phyloP scores from a whole-genome alignment of 1,140 invertebrate genomes.

The Eulimnadia texana region DNA sequence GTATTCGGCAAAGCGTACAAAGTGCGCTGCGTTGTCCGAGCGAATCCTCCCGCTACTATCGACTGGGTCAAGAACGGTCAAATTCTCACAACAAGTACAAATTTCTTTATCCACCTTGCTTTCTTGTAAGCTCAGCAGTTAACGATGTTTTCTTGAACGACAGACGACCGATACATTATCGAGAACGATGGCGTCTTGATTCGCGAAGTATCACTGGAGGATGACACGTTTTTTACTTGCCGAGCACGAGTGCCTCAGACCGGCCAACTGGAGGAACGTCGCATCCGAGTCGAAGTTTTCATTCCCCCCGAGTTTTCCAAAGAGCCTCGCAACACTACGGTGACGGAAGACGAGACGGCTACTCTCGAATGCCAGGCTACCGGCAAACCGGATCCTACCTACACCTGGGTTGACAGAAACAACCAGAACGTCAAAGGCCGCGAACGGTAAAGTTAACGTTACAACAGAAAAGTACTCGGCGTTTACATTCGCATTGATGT shows the following conservation, averaged over 20 bases:
- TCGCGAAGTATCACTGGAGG: constrained; percentile 55
- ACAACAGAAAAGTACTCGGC: background rate
- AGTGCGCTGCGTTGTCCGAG: constrained; percentile 67
- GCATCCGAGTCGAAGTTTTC: constrained; percentile 68
- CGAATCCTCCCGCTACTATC: constrained; percentile 63
- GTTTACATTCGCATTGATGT: no score
- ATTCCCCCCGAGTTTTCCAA: constrained; percentile 52
- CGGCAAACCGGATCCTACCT: constrained; percentile 65
- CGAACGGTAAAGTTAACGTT: constrained; percentile 7
- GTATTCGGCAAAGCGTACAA: constrained; percentile 56
- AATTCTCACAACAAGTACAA: constrained; percentile 28
- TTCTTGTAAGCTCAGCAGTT: background rate
- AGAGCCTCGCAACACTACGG: constrained; percentile 39
- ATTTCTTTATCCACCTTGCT: background rate
- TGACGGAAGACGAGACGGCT: constrained; percentile 60
- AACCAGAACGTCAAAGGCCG: constrained; percentile 12
- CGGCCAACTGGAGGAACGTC: constrained; percentile 53
- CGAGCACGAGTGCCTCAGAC: constrained; percentile 61
- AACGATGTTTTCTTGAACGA: background rate
- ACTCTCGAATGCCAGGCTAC: constrained; percentile 55
- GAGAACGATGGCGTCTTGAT: constrained; percentile 60
- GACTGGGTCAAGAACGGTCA: constrained; percentile 70
- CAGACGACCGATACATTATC: constrained; percentile 52
- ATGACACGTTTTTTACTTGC: constrained; percentile 73
- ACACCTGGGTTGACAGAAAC: constrained; percentile 48